Conservation (phyloP, 1,140 invertebrate species). For the Drosophila parvula region DNA sequence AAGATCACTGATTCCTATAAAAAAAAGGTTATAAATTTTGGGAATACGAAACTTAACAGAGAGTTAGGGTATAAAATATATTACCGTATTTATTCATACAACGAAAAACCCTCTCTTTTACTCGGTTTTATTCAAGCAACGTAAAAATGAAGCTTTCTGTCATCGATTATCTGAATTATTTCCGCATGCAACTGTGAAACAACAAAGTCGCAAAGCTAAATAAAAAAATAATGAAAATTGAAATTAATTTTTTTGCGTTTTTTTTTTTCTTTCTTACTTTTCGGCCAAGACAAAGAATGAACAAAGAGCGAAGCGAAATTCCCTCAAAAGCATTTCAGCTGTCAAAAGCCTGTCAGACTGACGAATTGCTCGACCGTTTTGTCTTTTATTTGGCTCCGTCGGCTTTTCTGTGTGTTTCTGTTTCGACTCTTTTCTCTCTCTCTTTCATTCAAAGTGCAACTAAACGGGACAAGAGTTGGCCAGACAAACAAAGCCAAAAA, state of each 20-base stretch:
- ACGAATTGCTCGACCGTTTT: conserved; percentile 59
- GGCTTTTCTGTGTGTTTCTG: conserved; percentile 23
- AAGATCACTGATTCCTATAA: conserved; percentile 7
- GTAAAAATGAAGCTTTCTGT: conserved; percentile 35
- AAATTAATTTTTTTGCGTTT: conserved; percentile 20
- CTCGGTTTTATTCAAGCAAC: conserved; percentile 14
- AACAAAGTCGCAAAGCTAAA: conserved; percentile 21
- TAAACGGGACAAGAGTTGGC: conserved; percentile 6
- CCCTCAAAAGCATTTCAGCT: conserved; percentile 54
- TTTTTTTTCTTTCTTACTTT: not conserved
- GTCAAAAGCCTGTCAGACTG: conserved; percentile 64
- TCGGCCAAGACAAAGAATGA: conserved; percentile 51
- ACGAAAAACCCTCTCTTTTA: not conserved
- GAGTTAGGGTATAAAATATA: not conserved
- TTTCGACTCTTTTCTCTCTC: conserved; percentile 2
- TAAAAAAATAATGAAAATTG: conserved; percentile 52
- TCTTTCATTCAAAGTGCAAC: conserved; percentile 46
- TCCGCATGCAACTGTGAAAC: conserved; percentile 61
- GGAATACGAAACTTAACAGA: not conserved
- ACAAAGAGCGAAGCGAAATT: conserved; percentile 56
- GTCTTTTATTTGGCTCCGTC: conserved; percentile 38
- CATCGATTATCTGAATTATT: conserved; percentile 57
- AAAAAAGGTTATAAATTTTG: not conserved
- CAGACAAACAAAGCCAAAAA: conserved; percentile 11
- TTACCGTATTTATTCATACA: not conserved